phyloP scores from a whole-genome alignment of 2,113 vertebrate species.

The Trematomus loennbergii region DNA sequence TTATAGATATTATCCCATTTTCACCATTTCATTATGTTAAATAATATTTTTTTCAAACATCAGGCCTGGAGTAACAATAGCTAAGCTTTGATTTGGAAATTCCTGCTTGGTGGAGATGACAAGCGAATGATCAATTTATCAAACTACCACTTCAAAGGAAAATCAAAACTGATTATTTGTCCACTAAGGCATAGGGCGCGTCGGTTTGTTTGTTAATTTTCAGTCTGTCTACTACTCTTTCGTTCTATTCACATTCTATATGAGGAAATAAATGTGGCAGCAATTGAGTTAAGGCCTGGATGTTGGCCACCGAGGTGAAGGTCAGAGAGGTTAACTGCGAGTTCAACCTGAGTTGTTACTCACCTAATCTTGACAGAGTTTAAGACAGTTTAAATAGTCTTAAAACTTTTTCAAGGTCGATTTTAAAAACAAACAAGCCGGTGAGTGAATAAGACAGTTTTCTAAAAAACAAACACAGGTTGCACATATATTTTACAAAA shows the following conservation, averaged over 20 bases:
- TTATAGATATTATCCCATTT: not conserved
- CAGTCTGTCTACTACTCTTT: not conserved
- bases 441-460: slow-evolving; percentile 33
- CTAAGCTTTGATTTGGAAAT: not conserved
- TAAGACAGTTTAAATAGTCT: slow-evolving; percentile 33
- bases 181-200: not conserved
- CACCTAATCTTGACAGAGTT: slow-evolving; percentile 68
- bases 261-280: slow-evolving; percentile 41
- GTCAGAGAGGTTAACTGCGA: slow-evolving; percentile 68
- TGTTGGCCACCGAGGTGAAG: slow-evolving; percentile 55
- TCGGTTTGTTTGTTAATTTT: slow-evolving; percentile 5
- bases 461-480: slow-evolving; percentile 4
- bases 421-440: slow-evolving; percentile 63
- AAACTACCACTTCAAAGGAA: not conserved
- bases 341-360: slow-evolving; percentile 71
- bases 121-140: not conserved
- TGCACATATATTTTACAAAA: slow-evolving; percentile 13
- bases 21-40: not conserved
- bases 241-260: slow-evolving; percentile 1
- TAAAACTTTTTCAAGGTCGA: slow-evolving; percentile 51
- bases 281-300: slow-evolving; percentile 56
- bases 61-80: not conserved
- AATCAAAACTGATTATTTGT: not conserved
- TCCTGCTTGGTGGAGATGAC: not conserved
- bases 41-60: not conserved